These are phyloP conservation scores for Trematomus bernacchii DNA, from an alignment of 2,797 vertebrate genomes.

Conservation along the genomic window DNA sequence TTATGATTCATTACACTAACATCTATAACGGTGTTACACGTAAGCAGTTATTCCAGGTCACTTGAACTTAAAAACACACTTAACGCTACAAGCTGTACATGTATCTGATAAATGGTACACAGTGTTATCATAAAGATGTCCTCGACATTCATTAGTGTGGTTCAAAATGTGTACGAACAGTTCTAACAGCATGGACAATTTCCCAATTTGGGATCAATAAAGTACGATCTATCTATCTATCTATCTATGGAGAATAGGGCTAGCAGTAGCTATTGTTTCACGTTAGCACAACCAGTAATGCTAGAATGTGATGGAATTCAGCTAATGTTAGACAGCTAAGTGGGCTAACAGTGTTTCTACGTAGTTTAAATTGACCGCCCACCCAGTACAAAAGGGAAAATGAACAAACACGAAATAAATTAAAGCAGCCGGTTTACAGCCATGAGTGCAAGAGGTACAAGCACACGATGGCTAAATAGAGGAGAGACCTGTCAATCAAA, in stretches of 20 bases:
- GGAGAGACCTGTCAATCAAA: constrained; percentile 59
- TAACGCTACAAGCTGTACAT: fast-evolving
- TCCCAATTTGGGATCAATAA: too few relatives aligned
- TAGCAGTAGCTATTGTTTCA: constrained; percentile 59
- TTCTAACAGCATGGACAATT: not conserved
- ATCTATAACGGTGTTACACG: constrained; percentile 20
- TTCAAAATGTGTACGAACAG: constrained; percentile 63
- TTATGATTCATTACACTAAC: not conserved
- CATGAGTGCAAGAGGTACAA: not conserved
- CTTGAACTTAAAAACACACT: fast-evolving
- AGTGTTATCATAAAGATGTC: fast-evolving
- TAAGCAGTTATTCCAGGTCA: not conserved
- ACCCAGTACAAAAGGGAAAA: fast-evolving
- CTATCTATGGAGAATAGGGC: not conserved
- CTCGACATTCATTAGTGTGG: fast-evolving
- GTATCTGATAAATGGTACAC: fast-evolving
- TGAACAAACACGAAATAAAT: fast-evolving
- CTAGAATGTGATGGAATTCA: constrained; percentile 70
- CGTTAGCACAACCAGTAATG: not conserved
- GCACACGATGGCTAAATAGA: constrained; percentile 12
- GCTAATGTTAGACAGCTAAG: constrained; percentile 23
- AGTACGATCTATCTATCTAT: too few relatives aligned
- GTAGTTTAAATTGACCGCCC: not conserved
- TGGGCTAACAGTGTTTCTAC: constrained; percentile 19
- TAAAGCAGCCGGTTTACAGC: fast-evolving